Base-by-base conservation (phyloP, 2,797 vertebrate species). In the Brotogeris chrysoptera region DNA sequence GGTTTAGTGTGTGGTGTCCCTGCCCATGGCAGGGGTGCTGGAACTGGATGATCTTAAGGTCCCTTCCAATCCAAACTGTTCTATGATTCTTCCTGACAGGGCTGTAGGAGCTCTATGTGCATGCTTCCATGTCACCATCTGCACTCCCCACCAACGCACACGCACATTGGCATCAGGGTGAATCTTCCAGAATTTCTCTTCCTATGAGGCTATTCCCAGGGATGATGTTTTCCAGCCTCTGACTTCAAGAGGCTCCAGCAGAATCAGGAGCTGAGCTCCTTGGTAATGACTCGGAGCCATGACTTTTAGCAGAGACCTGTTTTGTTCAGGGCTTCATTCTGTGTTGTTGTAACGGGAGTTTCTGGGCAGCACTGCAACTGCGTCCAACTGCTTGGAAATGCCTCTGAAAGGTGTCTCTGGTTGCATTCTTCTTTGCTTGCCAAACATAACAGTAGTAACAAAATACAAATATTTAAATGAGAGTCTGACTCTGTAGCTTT, bases 321-420 rank as follows among this genome's bases (percentile, higher is more conserved):
- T 76, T 38, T 4, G 2, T 44, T 61, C 69, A 19, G 52, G 81
- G 27, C 64, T 71, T 84, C 11, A 0, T 53, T 59, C 41, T 27
- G 21, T 2, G 2, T 12, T 43, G 76, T 2, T 65, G 64, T 60
- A 80, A 71, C 46, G 5, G 2, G 52, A 90, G 71, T 2, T 1
- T 50, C 77, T 39, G 71, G 65, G 71, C 65, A 86, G 41, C 52
- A 8, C 50, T 6, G 5, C 36, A 49, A 41, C 70, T 60, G 18
- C 3, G 6, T 78, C 59, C 87, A 44, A 11, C 41, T 28, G 52
- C 81, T 66, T 66, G 23, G 30, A 61, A 61, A 65, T 21, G 70
- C 65, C 52, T 81, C 36, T 49, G 70, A 41, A 76, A 89, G 77
- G 65, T 86, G 81, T 52, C 71, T 49, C 61, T 36, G 43, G 71